A percentile compares a stretch with the other conserved stretches of the same genome.
phyloP scores from a whole-genome alignment of 2,888 invertebrate species.

The Ophion costatus region DNA sequence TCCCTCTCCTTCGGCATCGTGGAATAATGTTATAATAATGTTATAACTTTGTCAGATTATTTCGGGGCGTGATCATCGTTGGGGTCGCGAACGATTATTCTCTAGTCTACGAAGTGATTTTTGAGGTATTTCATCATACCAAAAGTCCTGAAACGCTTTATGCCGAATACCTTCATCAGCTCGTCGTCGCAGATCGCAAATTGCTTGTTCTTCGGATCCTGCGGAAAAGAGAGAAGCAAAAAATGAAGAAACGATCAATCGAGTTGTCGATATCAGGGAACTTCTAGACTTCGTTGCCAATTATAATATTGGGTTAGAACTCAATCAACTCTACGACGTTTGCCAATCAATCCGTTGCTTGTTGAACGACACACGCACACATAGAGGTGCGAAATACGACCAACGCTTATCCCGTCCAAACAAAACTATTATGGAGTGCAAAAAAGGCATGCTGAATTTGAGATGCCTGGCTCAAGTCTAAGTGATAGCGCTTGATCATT shows the following conservation, averaged over 20 bases:
- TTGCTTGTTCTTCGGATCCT: slow-evolving; percentile 97
- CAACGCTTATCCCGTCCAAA: background rate
- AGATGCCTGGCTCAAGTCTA: background rate
- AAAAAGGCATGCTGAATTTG: background rate
- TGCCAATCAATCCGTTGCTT: too few species aligned
- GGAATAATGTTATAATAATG: slow-evolving; percentile 68
- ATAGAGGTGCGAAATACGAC: background rate
- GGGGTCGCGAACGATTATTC: slow-evolving; percentile 47
- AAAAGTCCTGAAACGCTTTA: slow-evolving; percentile 96
- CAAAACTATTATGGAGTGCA: background rate
- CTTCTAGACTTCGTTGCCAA: background rate
- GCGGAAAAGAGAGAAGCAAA: slow-evolving; percentile 51
- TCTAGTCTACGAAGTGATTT: slow-evolving; percentile 91
- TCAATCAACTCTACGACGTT: too few species aligned
- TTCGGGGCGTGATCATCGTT: slow-evolving; percentile 55
- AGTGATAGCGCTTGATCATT: background rate
- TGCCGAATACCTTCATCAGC: slow-evolving; percentile 94
- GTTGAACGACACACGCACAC: too few species aligned
- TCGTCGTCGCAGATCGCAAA: slow-evolving; percentile 97
- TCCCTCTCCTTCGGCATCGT: slow-evolving; percentile 55
- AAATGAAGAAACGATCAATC: slow-evolving; percentile 29
- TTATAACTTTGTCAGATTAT: slow-evolving; percentile 65
- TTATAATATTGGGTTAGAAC: background rate
- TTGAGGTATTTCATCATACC: slow-evolving; percentile 99
- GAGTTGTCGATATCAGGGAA: background rate